A percentile compares a stretch with the other conserved stretches of the same genome.
Evolutionary conservation across 64 coral and sea anemone genomes (phyloP).

Genomic region (Montipora capricornis): DNA sequence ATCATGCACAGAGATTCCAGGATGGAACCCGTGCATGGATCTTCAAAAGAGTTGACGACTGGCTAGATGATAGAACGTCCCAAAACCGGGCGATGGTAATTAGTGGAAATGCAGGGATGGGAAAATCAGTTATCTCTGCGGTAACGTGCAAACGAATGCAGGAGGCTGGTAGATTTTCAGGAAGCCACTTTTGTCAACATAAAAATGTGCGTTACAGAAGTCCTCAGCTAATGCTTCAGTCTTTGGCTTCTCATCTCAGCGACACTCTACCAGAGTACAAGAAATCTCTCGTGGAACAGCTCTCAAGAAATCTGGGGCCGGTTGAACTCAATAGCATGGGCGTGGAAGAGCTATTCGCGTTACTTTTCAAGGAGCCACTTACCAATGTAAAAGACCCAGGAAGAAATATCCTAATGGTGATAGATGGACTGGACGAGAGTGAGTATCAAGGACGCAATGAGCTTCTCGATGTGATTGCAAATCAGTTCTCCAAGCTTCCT

Average conservation of each 20-base stretch:
- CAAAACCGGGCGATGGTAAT: slow-evolving; percentile 30
- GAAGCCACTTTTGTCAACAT: slow-evolving; percentile 76
- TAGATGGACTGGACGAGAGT: slow-evolving; percentile 64
- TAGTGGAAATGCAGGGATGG: too few relatives aligned
- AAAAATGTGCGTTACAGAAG: slow-evolving; percentile 44
- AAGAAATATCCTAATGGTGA: slow-evolving; percentile 8
- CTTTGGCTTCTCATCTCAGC: slow-evolving; percentile 49
- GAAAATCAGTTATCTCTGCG: too few relatives aligned
- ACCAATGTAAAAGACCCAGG: background rate
- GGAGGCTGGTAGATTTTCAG: slow-evolving; percentile 30
- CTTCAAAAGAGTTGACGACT: slow-evolving; percentile 4
- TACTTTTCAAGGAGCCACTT: slow-evolving; percentile 63
- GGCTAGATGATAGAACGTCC: slow-evolving; percentile 8
- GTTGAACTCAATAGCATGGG: slow-evolving; percentile 10
- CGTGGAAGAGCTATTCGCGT: slow-evolving; percentile 54
- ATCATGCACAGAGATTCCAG: background rate
- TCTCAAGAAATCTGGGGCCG: slow-evolving; percentile 33
- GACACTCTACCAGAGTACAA: slow-evolving; percentile 37
- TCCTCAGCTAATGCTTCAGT: slow-evolving; percentile 68
- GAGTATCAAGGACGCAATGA: slow-evolving; percentile 20
- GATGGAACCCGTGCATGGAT: slow-evolving; percentile 56
- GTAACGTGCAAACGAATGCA: too few relatives aligned
- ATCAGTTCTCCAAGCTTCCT: slow-evolving; percentile 38
- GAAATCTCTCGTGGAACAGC: slow-evolving; percentile 33
- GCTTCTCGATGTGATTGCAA: background rate